Percentiles rank a stretch among this genome's conserved stretches.
Evolutionary conservation across 2,113 vertebrate genomes (phyloP).

Genomic region (Neogobius melanostomus): DNA sequence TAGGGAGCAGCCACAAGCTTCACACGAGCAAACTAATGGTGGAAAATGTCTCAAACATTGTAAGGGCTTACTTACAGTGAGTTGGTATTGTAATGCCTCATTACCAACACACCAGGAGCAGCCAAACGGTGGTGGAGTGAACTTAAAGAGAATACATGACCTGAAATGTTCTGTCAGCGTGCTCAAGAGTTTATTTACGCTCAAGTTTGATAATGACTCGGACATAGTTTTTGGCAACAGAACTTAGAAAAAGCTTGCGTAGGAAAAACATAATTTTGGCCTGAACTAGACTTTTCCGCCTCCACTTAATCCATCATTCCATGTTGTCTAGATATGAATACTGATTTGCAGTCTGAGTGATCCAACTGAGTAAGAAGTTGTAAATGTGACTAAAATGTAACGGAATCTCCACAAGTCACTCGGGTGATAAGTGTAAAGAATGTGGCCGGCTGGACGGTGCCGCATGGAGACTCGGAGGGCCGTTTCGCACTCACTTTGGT

Average conservation of each 20-base stretch:
- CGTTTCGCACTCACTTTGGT: constrained; percentile 86
- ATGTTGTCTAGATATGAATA: neutral
- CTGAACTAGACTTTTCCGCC: neutral
- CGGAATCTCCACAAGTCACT: constrained; percentile 13
- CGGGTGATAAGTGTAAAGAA: neutral
- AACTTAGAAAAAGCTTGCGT: constrained; percentile 5
- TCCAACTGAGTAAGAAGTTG: constrained; percentile 5
- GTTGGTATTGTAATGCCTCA: constrained; percentile 24
- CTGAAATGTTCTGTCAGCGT: constrained; percentile 27
- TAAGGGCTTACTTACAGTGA: neutral
- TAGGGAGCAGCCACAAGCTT: neutral
- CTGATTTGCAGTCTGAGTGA: neutral
- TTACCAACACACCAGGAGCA: constrained; percentile 25
- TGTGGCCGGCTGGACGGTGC: constrained; percentile 1
- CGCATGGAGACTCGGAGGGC: neutral
- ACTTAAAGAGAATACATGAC: constrained; percentile 20
- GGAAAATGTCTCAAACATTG: neutral
- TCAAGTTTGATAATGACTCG: constrained; percentile 40
- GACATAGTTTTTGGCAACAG: constrained; percentile 14
- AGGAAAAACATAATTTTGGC: constrained; percentile 5
- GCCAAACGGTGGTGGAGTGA: constrained; percentile 2
- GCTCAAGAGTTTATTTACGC: neutral
- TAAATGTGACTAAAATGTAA: constrained; percentile 14
- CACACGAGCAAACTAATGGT: neutral
- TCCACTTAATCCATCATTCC: neutral